Evolutionary conservation across 2,113 vertebrate genomes (phyloP), one percentile per base, ranked within the genome.

Genomic region (Myxocyprinus asiaticus): DNA sequence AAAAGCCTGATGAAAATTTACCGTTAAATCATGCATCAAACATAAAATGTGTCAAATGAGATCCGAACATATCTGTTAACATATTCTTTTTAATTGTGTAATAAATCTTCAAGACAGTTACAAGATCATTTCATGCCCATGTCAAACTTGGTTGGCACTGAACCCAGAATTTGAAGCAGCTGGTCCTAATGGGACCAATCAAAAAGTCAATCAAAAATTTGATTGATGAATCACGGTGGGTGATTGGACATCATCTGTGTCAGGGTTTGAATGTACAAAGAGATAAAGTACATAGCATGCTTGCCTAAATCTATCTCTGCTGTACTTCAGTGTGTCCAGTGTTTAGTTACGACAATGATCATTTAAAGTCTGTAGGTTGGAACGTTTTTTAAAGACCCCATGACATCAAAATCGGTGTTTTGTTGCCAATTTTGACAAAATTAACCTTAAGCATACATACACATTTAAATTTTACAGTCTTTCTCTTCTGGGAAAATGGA

Each of bases 1-100:
- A 92, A 99, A 99, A 6, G 98, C 97, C 98, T 99, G 83, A 76
- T 64, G 84, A 47, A 79, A 83, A 91, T 76, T 22, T 68, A 44
- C 67, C 59, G 53, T 53, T 33, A 65, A 80, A 10, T 63, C 74
- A 71, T 8, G 67, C 67, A 48, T 33, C 48, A 61, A 66, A 17
- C 75, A 51, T 80, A 64, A 77, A 50, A 66, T 5, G 51, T 72
- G 71, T 84, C 64, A 67, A 58, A 78, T 64, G 74, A 63, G 61
- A 79, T 76, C 45, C 15, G 58, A 63, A n/a, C 5, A 8, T 3
- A 33, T 33, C 22, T 33, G 87, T 11, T 22, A 6, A 58, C 9
- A 33, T 33, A 33, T 33, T 33, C 22, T 12, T 42, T 89, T 84
- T 87, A 79, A 76, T 61, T n/a, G 58, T 0, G 4, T 47, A 58